Evolutionary conservation across 2,113 vertebrate species (phyloP).

Genomic region (Mobula hypostoma): DNA sequence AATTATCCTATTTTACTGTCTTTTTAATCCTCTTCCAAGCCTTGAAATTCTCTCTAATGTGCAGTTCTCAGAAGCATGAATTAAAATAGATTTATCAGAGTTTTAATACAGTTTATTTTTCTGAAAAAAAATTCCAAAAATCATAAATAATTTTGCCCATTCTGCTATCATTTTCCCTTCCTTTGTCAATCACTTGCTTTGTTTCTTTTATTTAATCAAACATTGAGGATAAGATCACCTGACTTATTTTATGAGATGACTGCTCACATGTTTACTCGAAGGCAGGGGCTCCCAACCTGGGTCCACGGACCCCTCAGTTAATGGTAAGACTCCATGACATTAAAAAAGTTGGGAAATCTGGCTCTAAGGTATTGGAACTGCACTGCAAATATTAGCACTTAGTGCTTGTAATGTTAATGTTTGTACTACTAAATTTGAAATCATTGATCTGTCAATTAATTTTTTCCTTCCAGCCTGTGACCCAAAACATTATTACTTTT

Average conservation of each 20-base stretch:
- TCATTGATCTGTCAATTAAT: neutral
- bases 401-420: neutral
- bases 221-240: neutral
- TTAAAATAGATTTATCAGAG: neutral
- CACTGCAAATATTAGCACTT: neutral
- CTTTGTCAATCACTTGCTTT: neutral
- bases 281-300: no score
- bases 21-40: neutral
- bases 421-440: neutral
- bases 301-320: no score
- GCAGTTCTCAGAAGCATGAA: neutral
- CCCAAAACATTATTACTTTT: neutral
- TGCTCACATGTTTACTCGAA: neutral
- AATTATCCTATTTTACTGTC: neutral
- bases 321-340: no score
- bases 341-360: no score
- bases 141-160: neutral
- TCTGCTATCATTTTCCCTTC: neutral
- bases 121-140: neutral
- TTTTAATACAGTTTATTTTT: neutral
- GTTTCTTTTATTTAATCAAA: neutral
- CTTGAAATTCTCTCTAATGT: neutral
- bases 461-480: neutral
- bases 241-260: neutral
- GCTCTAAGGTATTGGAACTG: neutral